phyloP scores from a whole-genome alignment of 2,888 invertebrate genomes.

The Lepas anatifera region DNA sequence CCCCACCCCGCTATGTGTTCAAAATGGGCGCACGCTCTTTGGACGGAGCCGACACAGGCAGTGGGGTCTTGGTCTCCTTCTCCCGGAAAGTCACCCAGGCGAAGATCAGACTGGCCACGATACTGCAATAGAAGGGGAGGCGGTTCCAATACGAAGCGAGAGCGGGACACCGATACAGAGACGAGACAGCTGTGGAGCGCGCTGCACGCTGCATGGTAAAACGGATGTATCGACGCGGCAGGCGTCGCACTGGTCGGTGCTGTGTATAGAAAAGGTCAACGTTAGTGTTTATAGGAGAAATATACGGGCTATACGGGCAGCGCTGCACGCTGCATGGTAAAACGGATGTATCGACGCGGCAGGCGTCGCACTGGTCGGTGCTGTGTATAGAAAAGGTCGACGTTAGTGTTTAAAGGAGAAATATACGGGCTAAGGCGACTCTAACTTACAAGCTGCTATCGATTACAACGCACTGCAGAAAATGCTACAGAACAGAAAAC shows the following conservation, averaged over 20 bases:
- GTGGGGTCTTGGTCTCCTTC: not conserved
- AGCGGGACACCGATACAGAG: not conserved
- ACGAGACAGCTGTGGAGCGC: not conserved
- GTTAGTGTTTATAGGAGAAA: no score
- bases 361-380: not conserved
- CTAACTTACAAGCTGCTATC: no score
- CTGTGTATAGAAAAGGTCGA: no score
- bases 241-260: not conserved
- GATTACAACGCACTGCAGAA: no score
- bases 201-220: not conserved
- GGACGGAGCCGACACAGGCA: not conserved
- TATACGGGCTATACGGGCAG: no score
- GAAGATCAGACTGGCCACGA: constrained; percentile 21
- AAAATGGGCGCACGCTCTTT: not conserved
- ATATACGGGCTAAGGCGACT: no score
- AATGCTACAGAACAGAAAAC: no score
- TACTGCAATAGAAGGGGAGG: constrained; percentile 5
- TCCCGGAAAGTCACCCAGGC: constrained; percentile 21
- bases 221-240: not conserved
- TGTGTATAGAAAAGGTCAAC: no score
- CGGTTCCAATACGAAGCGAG: not conserved
- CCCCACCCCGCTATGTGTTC: not conserved
- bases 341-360: not conserved
- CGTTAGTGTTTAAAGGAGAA: no score
- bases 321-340: not conserved